These are phyloP conservation scores for Luscinia megarhynchos DNA, from an alignment of 2,797 vertebrate species.

Conservation along the genomic window DNA sequence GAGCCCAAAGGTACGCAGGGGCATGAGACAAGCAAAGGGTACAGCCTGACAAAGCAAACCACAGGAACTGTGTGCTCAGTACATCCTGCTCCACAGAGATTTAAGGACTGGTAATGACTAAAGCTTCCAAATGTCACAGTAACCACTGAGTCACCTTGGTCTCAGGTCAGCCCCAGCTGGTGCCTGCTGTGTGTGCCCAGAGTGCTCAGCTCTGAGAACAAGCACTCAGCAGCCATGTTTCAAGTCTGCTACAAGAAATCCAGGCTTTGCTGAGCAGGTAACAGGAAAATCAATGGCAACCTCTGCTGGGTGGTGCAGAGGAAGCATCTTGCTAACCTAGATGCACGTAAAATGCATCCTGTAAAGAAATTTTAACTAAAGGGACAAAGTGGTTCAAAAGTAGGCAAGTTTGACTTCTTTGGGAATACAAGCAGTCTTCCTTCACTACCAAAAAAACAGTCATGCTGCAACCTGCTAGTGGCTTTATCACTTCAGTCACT, in stretches of 20 bases:
- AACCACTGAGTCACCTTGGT: background rate
- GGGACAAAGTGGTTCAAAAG: background rate
- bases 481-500: background rate
- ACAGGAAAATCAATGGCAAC: constrained; percentile 16
- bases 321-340: background rate
- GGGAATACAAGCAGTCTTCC: background rate
- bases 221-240: background rate
- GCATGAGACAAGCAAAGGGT: background rate
- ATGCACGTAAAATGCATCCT: background rate
- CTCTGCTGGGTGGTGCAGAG: constrained; percentile 9
- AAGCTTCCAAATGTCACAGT: background rate
- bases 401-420: background rate
- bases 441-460: background rate
- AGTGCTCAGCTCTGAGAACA: background rate
- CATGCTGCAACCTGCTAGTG: background rate
- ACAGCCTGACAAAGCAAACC: background rate
- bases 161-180: background rate
- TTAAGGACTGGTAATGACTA: background rate
- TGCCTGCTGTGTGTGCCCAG: background rate
- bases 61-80: background rate
- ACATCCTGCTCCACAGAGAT: background rate
- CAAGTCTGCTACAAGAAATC: background rate
- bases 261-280: background rate
- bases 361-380: background rate
- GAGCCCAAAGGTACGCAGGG: background rate